Conservation (phyloP, 2,797 vertebrate genomes). For the Ambastaia sidthimunki region DNA sequence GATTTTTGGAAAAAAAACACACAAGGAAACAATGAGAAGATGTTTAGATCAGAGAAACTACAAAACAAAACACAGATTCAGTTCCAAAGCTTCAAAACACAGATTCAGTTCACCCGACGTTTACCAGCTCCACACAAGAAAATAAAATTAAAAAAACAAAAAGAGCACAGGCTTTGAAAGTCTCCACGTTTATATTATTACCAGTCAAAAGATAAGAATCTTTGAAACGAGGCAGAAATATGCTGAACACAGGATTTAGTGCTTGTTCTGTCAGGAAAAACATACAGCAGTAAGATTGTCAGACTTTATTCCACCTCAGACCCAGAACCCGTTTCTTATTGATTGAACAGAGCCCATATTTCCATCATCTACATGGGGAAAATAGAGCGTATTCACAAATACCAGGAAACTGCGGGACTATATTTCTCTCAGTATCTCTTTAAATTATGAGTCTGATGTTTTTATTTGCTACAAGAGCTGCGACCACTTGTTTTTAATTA, state of each 20-base stretch:
- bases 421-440: no score
- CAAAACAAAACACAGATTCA: neutral
- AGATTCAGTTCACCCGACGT: no score
- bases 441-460: neutral
- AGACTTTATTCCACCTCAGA: neutral
- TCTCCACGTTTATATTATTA: neutral
- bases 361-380: neutral
- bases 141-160: slow-evolving; percentile 2
- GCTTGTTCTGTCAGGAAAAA: neutral
- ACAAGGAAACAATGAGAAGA: neutral
- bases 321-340: neutral
- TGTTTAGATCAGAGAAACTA: neutral
- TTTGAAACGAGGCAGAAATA: slow-evolving; percentile 22
- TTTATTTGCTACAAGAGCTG: no score
- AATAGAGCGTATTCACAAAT: slow-evolving; percentile 19
- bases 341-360: neutral
- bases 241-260: neutral
- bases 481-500: no score
- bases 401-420: no score
- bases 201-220: slow-evolving; percentile 3
- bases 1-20: neutral
- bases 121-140: neutral
- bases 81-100: neutral
- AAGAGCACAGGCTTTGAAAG: neutral
- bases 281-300: neutral